These are phyloP conservation scores for Channallabes apus DNA, from an alignment of 2,797 vertebrate genomes.

Conservation along the genomic window DNA sequence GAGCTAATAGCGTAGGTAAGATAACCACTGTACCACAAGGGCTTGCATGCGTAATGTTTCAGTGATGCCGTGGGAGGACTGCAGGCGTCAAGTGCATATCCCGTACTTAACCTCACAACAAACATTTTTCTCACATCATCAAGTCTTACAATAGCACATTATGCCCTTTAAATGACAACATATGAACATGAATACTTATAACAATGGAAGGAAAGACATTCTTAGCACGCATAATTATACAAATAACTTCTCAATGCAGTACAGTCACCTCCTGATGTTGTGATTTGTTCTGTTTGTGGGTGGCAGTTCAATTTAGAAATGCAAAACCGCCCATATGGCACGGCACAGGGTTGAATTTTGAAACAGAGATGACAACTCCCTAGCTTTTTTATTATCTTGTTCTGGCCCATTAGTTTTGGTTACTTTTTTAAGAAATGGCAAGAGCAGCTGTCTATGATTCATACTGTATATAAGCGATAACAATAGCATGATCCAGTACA, in stretches of 20 bases:
- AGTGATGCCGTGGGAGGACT: background rate
- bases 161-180: conserved; percentile 6
- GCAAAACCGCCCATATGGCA: background rate
- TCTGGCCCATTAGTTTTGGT: background rate
- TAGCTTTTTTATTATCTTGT: background rate
- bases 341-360: conserved; percentile 6
- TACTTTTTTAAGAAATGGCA: background rate
- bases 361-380: background rate
- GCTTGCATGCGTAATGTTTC: background rate
- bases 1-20: background rate
- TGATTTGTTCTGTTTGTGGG: conserved; percentile 14
- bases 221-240: conserved; percentile 4
- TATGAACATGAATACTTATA: background rate
- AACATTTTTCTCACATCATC: background rate
- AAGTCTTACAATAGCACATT: background rate
- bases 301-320: conserved; percentile 2
- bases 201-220: background rate
- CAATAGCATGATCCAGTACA: background rate
- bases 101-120: background rate
- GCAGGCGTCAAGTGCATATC: background rate
- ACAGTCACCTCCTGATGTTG: background rate
- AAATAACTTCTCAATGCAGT: conserved; percentile 5
- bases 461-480: no score
- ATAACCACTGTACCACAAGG: background rate
- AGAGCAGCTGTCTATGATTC: background rate